phyloP scores from a whole-genome alignment of 2,888 invertebrate species.

The Cataglyphis altisquamis region DNA sequence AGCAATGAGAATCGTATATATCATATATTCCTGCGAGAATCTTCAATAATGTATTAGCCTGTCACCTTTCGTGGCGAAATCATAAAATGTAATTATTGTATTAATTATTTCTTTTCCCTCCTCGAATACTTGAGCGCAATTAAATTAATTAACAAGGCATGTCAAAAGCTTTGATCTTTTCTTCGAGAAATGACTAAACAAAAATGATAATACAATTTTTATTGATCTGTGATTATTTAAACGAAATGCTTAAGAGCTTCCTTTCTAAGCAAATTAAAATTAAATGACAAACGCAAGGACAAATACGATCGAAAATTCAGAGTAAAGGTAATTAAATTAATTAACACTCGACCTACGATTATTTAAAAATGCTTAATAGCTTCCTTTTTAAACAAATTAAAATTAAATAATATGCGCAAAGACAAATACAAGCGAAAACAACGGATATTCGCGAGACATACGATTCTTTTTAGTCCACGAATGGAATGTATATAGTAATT shows the following conservation, averaged over 20 bases:
- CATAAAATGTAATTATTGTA: slow-evolving; percentile 25
- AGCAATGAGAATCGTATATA: background rate
- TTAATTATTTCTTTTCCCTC: slow-evolving; percentile 26
- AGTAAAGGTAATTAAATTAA: background rate
- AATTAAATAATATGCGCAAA: background rate
- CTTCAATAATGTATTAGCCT: slow-evolving; percentile 22
- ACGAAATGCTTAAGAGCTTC: background rate
- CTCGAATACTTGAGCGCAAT: background rate
- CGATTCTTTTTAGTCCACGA: slow-evolving; percentile 22
- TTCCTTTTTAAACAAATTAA: background rate
- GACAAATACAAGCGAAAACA: background rate
- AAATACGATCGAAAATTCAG: slow-evolving; percentile 15
- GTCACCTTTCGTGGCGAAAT: slow-evolving; percentile 3
- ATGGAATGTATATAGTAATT: slow-evolving; percentile 4
- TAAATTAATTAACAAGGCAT: slow-evolving; percentile 27
- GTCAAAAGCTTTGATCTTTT: background rate
- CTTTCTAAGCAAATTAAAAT: background rate
- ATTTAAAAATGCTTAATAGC: too few species aligned
- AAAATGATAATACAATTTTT: background rate
- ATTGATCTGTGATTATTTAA: background rate
- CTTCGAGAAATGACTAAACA: background rate
- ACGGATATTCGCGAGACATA: slow-evolving; percentile 10
- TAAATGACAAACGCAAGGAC: background rate
- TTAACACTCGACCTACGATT: too few species aligned
- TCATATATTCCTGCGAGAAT: background rate